These are phyloP conservation scores for Cephalotes varians DNA, from an alignment of 2,888 invertebrate species.

Conservation along the genomic window DNA sequence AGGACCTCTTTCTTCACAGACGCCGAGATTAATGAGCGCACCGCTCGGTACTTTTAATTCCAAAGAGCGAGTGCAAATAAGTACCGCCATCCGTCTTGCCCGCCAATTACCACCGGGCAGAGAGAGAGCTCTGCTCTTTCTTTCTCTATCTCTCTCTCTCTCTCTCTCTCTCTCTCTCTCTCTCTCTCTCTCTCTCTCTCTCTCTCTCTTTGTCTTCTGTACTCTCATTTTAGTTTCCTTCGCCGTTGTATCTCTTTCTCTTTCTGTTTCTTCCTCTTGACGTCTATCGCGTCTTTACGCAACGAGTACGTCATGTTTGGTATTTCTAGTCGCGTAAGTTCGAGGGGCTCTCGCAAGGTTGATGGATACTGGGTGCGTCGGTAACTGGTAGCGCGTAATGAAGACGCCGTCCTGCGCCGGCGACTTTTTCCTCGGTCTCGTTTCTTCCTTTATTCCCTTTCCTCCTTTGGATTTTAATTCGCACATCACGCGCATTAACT, in stretches of 20 bases:
- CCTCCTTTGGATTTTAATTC: conserved; percentile 29
- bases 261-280: conserved; percentile 5
- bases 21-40: conserved; percentile 83
- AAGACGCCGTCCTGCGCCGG: conserved; percentile 56
- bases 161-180: conserved; percentile 24
- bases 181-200: conserved; percentile 46
- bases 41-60: conserved; percentile 84
- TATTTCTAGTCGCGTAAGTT: conserved; percentile 32
- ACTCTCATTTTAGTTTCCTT: conserved; percentile 29
- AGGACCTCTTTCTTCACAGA: conserved; percentile 71
- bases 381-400: conserved; percentile 66
- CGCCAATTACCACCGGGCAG: conserved; percentile 82
- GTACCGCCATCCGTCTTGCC: conserved; percentile 84
- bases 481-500: conserved; percentile 42
- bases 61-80: conserved; percentile 84
- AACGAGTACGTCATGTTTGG: conserved; percentile 8
- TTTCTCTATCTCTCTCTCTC: not conserved
- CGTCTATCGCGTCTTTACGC: conserved; percentile 26
- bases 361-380: conserved; percentile 58
- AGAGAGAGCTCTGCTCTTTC: conserved; percentile 53
- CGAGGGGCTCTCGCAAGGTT: conserved; percentile 26
- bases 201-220: conserved; percentile 58
- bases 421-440: conserved; percentile 3
- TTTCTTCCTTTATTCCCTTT: not conserved
- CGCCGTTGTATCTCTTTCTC: conserved; percentile 17